These are phyloP conservation scores for Lagria hirta DNA, from an alignment of 2,888 invertebrate genomes.

Conservation along the genomic window DNA sequence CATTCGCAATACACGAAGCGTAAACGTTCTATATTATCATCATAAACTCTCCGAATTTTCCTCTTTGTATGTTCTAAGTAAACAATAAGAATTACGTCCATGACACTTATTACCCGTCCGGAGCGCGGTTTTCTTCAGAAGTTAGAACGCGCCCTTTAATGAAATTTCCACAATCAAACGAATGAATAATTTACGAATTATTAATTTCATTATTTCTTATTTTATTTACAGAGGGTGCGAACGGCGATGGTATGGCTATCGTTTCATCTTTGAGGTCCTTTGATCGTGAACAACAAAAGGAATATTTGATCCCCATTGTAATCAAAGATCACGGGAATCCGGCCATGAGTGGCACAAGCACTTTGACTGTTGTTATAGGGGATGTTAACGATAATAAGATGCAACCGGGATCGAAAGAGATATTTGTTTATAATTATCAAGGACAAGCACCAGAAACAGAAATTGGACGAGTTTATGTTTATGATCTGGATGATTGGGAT, in stretches of 20 bases:
- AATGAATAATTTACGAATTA: too few species aligned
- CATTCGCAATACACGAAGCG: too few species aligned
- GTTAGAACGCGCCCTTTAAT: constrained; percentile 17
- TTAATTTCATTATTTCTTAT: too few species aligned
- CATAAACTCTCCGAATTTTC: constrained; percentile 6
- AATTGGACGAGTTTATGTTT: constrained; percentile 85
- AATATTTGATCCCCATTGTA: constrained; percentile 94
- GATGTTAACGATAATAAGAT: constrained; percentile 99
- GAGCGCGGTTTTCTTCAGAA: constrained; percentile 4
- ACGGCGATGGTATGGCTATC: constrained; percentile 96
- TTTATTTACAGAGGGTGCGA: constrained; percentile 90
- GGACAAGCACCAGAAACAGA: constrained; percentile 54
- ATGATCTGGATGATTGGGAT: constrained; percentile 99
- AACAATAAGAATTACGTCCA: constrained; percentile 13
- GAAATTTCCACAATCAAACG: constrained; percentile 16
- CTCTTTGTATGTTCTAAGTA: constrained; percentile 3
- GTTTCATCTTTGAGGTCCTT: constrained; percentile 92
- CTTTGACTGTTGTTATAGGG: constrained; percentile 93
- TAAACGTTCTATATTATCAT: too few species aligned
- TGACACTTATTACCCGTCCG: constrained; percentile 18
- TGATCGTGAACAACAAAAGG: constrained; percentile 94
- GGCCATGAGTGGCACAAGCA: constrained; percentile 95
- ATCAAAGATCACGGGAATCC: constrained; percentile 97
- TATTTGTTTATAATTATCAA: constrained; percentile 96
- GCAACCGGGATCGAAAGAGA: constrained; percentile 96